A percentile compares a stretch with the other conserved stretches of the same genome.
Evolutionary conservation across 2,113 vertebrate genomes (phyloP).

Genomic region (Cottus gobio): DNA sequence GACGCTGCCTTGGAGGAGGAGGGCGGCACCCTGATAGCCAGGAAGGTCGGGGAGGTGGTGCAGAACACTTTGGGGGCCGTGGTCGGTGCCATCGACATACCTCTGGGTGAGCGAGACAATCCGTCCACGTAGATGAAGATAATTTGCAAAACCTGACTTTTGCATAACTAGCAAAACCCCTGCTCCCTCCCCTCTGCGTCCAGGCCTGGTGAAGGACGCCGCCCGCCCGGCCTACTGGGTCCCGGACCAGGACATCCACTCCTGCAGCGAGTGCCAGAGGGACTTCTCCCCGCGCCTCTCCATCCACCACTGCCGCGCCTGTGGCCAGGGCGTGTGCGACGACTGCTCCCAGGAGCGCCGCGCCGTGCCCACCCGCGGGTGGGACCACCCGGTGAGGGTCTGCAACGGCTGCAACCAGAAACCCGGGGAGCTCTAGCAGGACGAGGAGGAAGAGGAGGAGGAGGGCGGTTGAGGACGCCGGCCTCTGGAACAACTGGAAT

Average conservation of each 20-base stretch:
- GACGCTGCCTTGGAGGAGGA: slow-evolving; percentile 90
- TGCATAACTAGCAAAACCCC: neutral
- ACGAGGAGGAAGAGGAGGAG: fast-evolving
- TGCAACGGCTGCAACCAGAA: slow-evolving; percentile 96
- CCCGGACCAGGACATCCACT: slow-evolving; percentile 95
- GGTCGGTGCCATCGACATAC: slow-evolving; percentile 97
- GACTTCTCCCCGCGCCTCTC: slow-evolving; percentile 92
- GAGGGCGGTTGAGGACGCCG: neutral
- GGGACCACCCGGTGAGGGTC: slow-evolving; percentile 98
- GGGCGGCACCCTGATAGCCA: slow-evolving; percentile 92
- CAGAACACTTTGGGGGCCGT: slow-evolving; percentile 97
- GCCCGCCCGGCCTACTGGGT: slow-evolving; percentile 98
- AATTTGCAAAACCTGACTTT: neutral
- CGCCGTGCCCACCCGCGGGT: slow-evolving; percentile 94
- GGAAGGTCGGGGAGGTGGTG: slow-evolving; percentile 97
- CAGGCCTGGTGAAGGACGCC: slow-evolving; percentile 95
- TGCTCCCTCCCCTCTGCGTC: neutral
- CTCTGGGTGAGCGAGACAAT: slow-evolving; percentile 86
- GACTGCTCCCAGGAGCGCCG: slow-evolving; percentile 93
- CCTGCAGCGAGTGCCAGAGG: slow-evolving; percentile 92
- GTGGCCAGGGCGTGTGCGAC: slow-evolving; percentile 96
- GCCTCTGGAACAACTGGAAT: slow-evolving; percentile 34
- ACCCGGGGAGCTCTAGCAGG: slow-evolving; percentile 93
- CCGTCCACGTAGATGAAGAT: neutral
- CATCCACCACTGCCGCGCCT: slow-evolving; percentile 98